A percentile compares a stretch with the other conserved stretches of the same genome.
Evolutionary conservation across 2,113 vertebrate species (phyloP).

Genomic region (Eurystomus gularis): DNA sequence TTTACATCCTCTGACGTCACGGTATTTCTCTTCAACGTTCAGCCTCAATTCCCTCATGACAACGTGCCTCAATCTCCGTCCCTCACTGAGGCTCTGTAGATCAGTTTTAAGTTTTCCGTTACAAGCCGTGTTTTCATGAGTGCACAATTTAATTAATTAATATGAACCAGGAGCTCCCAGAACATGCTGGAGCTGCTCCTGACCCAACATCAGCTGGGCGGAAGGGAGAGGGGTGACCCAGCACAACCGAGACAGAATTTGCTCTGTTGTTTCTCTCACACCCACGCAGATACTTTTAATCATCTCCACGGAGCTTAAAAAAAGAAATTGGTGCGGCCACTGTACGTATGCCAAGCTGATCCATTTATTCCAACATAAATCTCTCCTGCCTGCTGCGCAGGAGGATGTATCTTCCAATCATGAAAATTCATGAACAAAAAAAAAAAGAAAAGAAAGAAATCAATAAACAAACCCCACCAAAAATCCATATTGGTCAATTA

Average conservation of each 20-base stretch:
- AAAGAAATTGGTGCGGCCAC: background rate
- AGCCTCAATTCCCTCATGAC: fast-evolving
- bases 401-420: background rate
- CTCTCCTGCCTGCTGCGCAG: background rate
- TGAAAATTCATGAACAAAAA: background rate
- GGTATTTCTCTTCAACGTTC: background rate
- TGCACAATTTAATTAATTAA: background rate
- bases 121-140: background rate
- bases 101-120: background rate
- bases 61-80: background rate
- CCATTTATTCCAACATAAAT: background rate
- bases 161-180: background rate
- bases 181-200: background rate
- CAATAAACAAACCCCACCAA: too few species aligned
- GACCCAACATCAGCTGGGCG: background rate
- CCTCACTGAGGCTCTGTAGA: fast-evolving
- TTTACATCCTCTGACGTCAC: background rate
- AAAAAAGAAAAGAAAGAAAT: background rate
- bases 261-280: background rate
- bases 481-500: too few species aligned
- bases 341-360: background rate
- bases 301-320: background rate
- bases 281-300: background rate
- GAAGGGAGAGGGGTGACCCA: background rate
- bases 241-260: background rate